Conservation (phyloP, 37 sponge, comb jelly and placozoan species). For the Sycon ciliatum region DNA sequence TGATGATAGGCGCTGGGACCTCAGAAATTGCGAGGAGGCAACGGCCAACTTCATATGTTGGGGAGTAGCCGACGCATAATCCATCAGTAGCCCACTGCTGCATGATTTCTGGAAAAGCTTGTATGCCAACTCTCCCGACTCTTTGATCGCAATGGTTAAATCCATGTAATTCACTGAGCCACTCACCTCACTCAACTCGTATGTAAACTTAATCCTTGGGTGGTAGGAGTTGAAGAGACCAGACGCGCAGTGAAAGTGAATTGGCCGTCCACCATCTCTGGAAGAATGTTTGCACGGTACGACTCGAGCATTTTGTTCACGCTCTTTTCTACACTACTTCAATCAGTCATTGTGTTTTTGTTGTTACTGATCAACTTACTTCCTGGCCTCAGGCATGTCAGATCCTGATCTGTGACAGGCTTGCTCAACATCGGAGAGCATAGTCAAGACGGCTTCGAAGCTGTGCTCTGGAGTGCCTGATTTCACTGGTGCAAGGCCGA, state of each 20-base stretch:
- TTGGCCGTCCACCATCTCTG: constrained; percentile 17
- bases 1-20: too few species aligned
- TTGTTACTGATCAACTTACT: constrained; percentile 15
- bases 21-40: too few species aligned
- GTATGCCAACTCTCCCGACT: too few species aligned
- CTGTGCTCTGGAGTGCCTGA: constrained; percentile 10
- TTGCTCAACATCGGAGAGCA: not conserved
- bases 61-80: too few species aligned
- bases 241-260: not conserved
- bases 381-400: not conserved
- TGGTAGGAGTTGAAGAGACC: too few species aligned
- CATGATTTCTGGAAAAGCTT: too few species aligned
- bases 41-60: too few species aligned
- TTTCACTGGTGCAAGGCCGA: not conserved
- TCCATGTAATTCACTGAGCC: too few species aligned
- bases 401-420: not conserved
- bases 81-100: too few species aligned
- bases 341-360: constrained; percentile 56
- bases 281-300: constrained; percentile 28
- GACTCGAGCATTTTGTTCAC: constrained; percentile 31
- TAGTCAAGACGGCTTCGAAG: not conserved
- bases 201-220: too few species aligned
- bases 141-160: too few species aligned
- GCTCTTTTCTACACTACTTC: constrained; percentile 30
- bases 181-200: too few species aligned